Percentiles rank a stretch among this genome's conserved stretches.
These are phyloP conservation scores for Palythoa heliodiscus DNA, from an alignment of 92 coral and sea anemone genomes.

Conservation along the genomic window DNA sequence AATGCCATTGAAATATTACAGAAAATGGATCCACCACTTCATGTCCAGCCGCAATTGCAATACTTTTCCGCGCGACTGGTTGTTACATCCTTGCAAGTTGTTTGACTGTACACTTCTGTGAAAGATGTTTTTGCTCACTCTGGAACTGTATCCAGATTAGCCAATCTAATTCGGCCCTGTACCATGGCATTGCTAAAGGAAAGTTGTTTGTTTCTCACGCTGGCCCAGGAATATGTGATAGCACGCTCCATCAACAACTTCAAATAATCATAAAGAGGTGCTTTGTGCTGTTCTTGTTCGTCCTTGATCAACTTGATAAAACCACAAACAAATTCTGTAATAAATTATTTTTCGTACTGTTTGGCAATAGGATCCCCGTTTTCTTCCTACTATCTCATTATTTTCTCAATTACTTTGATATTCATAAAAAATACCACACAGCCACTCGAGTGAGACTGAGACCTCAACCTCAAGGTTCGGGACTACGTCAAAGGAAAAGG, in stretches of 20 bases:
- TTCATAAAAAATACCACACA: no score
- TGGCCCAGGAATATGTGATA: slow-evolving; percentile 48
- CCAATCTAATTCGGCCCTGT: slow-evolving; percentile 46
- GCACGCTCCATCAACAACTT: slow-evolving; percentile 50
- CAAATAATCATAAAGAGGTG: slow-evolving; percentile 28
- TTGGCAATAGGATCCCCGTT: no score
- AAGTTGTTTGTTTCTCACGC: slow-evolving; percentile 47
- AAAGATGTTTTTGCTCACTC: slow-evolving; percentile 54
- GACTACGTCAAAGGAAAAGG: no score
- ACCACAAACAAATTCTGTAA: no score
- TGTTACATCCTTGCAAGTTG: not conserved
- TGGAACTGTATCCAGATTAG: slow-evolving; percentile 24
- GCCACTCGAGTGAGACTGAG: no score
- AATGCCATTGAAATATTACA: slow-evolving; percentile 50
- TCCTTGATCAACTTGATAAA: slow-evolving; percentile 1
- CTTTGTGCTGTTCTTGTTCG: no score
- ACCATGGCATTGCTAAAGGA: slow-evolving; percentile 36
- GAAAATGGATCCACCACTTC: slow-evolving; percentile 51
- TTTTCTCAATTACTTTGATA: no score
- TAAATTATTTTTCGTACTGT: no score
- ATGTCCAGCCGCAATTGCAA: slow-evolving; percentile 13
- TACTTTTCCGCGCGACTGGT: not conserved
- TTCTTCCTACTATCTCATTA: no score
- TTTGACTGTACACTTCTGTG: slow-evolving; percentile 46
- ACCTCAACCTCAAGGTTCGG: no score